Percentiles rank a stretch among this genome's conserved stretches.
Conservation (phyloP, 1,140 invertebrate genomes). For the Teleopsis dalmanni region DNA sequence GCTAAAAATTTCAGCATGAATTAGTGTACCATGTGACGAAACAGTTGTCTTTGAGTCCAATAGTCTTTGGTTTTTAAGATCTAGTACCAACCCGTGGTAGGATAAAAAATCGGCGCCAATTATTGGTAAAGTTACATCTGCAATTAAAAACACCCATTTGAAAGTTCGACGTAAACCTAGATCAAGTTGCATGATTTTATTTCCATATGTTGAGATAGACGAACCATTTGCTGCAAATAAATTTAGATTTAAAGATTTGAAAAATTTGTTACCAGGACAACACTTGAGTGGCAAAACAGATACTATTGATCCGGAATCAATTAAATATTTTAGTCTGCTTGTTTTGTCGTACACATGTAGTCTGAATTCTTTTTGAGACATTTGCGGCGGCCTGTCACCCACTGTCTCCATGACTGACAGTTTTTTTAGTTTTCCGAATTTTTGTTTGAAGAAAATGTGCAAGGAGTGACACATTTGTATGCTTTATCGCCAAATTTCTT, state of each 20-base stretch:
- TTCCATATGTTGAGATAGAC: conserved; percentile 6
- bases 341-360: no score
- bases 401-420: no score
- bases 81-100: conserved; percentile 3
- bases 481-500: no score
- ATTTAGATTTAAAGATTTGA: neutral
- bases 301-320: no score
- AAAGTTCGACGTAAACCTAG: conserved; percentile 1
- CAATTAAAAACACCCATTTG: conserved; percentile 1
- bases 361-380: no score
- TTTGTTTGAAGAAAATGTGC: no score
- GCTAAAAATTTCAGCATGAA: neutral
- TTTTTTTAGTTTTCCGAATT: no score
- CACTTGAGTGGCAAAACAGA: no score
- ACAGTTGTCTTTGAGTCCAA: neutral
- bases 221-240: conserved; percentile 1
- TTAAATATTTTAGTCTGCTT: no score
- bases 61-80: neutral
- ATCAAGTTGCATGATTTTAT: neutral
- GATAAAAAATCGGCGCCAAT: conserved; percentile 9
- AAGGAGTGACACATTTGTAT: no score
- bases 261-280: no score
- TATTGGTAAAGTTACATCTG: conserved; percentile 1
- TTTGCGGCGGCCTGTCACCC: no score
- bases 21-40: neutral